Percentiles rank a stretch among this genome's conserved stretches.
Evolutionary conservation across 2,888 invertebrate genomes (phyloP).

Genomic region (Ochropacha duplaris): DNA sequence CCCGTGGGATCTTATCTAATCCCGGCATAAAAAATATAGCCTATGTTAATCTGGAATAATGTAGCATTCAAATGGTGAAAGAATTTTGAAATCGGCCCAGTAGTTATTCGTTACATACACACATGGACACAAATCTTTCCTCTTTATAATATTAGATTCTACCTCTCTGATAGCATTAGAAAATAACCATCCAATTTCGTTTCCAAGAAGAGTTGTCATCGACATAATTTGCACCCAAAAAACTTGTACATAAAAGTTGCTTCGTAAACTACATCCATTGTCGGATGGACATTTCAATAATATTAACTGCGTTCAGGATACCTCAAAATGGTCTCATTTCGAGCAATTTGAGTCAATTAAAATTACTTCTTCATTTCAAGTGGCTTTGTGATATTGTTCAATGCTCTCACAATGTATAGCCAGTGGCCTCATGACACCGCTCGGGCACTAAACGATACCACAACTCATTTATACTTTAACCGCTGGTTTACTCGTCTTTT

Average conservation of each 20-base stretch:
- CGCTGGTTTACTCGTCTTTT: not conserved
- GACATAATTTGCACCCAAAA: not conserved
- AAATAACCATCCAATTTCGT: not conserved
- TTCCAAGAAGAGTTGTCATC: not conserved
- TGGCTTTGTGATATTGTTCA: constrained; percentile 11
- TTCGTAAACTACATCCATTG: not conserved
- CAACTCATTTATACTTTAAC: not conserved
- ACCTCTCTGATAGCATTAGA: not conserved
- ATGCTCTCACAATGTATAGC: constrained; percentile 7
- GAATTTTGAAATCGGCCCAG: too few relatives aligned
- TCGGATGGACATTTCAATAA: constrained; percentile 16
- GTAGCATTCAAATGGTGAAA: too few relatives aligned
- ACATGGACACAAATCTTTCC: too few relatives aligned
- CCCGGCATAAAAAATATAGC: too few relatives aligned
- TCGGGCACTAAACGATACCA: not conserved
- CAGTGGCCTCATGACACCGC: constrained; percentile 20
- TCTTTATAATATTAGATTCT: too few relatives aligned
- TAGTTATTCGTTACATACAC: too few relatives aligned
- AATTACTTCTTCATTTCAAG: constrained; percentile 11
- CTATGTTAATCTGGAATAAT: too few relatives aligned
- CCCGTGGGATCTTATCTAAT: too few relatives aligned
- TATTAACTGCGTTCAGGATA: constrained; percentile 17
- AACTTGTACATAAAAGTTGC: not conserved
- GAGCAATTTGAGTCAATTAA: constrained; percentile 27
- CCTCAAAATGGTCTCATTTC: constrained; percentile 15